Base-by-base conservation (phyloP, 2,888 invertebrate genomes). In the Prenolepis imparis region DNA sequence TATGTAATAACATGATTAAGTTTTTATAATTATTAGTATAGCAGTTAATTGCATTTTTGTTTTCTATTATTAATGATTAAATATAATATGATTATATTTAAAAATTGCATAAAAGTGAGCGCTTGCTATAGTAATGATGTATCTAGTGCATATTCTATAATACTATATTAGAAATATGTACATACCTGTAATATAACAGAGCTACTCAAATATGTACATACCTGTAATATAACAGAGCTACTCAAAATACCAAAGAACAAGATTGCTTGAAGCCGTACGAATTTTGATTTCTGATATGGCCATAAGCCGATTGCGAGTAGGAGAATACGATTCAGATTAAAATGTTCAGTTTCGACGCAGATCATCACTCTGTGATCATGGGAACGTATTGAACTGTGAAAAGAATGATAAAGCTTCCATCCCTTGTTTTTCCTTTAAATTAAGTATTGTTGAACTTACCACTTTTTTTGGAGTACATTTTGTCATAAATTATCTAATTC, bases 271-370 rank as follows among this genome's bases (percentile, higher is more conserved):
- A 61, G 6, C n/a, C 8, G 12, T 44, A 44, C 15, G 12, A 74
- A 41, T 61, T 44, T 74, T 28, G 73, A 44, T 44, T 32, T 28
- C 1, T 61, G 41, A 28, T 61, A 61, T 1, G 73, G 61, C 61
- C 73, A 74, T 44, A 61, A 74, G 41, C 73, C 61, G 44, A 61
- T n/a, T 15, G 28, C 5, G 3, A 74, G 61, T 24, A 74, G 11
- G 8, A 74, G 61, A n/a, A 44, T 41, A 3, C 74, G 61, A 61
- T 39, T 44, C 0, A 61, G n/a, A 8, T 8, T 4, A 32, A 74
- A 44, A 74, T 74, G n/a, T n/a, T 59, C 36, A 1, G 36, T 61
- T 12, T 9, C 9, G 8, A 41, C n/a, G n/a, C 3, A 44, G 12
- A 61, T 41, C 41, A 61, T 74, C 4, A 28, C 6, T 44, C 15